Conservation (phyloP, 2,797 vertebrate genomes). For the Chrosomus eos region DNA sequence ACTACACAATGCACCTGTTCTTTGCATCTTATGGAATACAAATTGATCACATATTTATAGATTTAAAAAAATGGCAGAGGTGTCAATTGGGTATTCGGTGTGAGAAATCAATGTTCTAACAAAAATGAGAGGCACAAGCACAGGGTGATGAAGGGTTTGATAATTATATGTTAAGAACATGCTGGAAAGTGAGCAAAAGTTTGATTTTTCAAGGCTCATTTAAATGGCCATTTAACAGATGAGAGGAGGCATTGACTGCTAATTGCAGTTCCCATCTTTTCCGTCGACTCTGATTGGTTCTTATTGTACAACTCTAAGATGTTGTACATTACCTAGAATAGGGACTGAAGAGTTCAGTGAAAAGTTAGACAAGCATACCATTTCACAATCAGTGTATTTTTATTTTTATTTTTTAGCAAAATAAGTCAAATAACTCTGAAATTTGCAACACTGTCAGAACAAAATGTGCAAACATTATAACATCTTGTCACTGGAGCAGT, state of each 20-base stretch:
- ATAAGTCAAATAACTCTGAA: not conserved
- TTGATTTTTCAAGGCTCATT: conserved; percentile 9
- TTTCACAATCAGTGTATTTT: conserved; percentile 29
- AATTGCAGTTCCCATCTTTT: not conserved
- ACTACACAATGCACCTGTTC: not conserved
- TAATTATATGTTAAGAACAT: not conserved
- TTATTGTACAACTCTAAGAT: not conserved
- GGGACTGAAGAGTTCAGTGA: not conserved
- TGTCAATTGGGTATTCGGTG: not conserved
- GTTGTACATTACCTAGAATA: not conserved
- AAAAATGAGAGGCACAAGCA: conserved; percentile 7
- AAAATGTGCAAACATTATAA: not conserved
- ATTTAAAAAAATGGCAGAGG: conserved; percentile 7
- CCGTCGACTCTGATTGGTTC: not conserved
- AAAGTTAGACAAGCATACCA: conserved; percentile 2
- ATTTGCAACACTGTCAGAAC: not conserved
- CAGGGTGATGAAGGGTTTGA: not conserved
- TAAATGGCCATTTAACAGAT: not conserved
- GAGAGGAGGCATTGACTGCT: conserved; percentile 3
- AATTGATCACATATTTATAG: not conserved
- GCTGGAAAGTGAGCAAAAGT: conserved; percentile 2
- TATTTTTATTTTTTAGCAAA: not conserved
- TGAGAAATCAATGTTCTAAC: conserved; percentile 9
- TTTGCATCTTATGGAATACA: conserved; percentile 17
- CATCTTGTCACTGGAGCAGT: not conserved